A percentile compares a stretch with the other conserved stretches of the same genome.
phyloP scores from a whole-genome alignment of 2,113 vertebrate genomes.

The Gallinago jamesoni region DNA sequence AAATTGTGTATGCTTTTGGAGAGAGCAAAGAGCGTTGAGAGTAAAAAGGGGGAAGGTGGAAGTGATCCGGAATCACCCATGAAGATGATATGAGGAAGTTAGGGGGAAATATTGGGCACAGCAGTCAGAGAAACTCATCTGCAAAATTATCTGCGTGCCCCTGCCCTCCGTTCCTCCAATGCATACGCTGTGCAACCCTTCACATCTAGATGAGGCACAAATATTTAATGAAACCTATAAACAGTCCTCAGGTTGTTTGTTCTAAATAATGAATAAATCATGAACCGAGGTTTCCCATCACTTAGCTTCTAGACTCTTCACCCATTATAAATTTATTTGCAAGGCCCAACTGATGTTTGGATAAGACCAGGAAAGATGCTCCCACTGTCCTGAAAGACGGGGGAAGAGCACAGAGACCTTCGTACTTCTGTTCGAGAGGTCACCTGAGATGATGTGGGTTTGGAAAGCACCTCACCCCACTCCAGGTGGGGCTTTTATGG shows the following conservation, averaged over 20 bases:
- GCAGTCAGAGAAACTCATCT: not conserved
- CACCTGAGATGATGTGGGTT: not conserved
- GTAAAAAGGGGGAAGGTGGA: not conserved
- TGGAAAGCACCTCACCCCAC: not conserved
- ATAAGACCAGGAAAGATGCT: not conserved
- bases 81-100: not conserved
- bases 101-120: not conserved
- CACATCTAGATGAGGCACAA: not conserved
- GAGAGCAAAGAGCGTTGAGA: not conserved
- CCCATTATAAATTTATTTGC: not conserved
- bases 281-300: not conserved
- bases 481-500: not conserved
- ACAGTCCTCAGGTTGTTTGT: not conserved
- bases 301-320: not conserved
- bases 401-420: not conserved
- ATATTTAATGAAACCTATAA: constrained; percentile 10
- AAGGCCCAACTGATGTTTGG: not conserved
- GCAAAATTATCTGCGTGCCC: not conserved
- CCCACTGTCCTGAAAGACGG: not conserved
- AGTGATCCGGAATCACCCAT: not conserved
- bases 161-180: not conserved
- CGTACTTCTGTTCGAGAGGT: not conserved
- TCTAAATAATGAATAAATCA: constrained; percentile 14
- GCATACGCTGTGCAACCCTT: not conserved
- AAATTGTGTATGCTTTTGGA: not conserved